A percentile compares a stretch with the other conserved stretches of the same genome.
Evolutionary conservation across 1,140 invertebrate genomes (phyloP).

Genomic region (Asbolus verrucosus): DNA sequence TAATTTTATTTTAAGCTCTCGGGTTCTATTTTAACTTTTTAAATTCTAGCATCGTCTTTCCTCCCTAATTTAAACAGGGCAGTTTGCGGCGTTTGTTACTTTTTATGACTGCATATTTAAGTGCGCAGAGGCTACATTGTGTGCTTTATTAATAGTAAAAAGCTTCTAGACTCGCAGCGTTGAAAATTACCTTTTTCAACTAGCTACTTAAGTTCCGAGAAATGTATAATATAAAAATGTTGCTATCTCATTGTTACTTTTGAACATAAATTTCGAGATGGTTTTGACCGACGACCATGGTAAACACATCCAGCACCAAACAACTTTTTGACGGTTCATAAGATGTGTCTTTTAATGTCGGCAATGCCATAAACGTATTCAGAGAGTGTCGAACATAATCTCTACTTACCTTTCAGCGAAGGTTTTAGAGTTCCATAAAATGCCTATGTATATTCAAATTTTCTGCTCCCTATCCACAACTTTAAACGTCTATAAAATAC

Average conservation of each 20-base stretch:
- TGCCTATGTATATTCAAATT: slow-evolving; percentile 47
- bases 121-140: slow-evolving; percentile 30
- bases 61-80: slow-evolving; percentile 13
- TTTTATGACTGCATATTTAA: slow-evolving; percentile 39
- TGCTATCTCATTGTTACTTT: no score
- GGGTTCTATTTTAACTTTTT: slow-evolving; percentile 13
- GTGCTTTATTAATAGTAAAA: slow-evolving; percentile 36
- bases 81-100: slow-evolving; percentile 16
- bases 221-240: no score
- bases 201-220: no score
- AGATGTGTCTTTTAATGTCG: slow-evolving; percentile 33
- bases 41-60: slow-evolving; percentile 12
- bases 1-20: neutral
- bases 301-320: neutral
- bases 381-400: slow-evolving; percentile 37
- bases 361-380: slow-evolving; percentile 30
- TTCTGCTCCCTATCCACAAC: slow-evolving; percentile 14
- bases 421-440: slow-evolving; percentile 40
- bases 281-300: neutral
- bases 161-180: slow-evolving; percentile 7
- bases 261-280: no score
- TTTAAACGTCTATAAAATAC: slow-evolving; percentile 42
- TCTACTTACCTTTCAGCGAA: slow-evolving; percentile 44
- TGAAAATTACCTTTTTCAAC: no score
- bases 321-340: slow-evolving; percentile 15